phyloP scores from a whole-genome alignment of 1,140 invertebrate species.

The Sycophaga agraensis region DNA sequence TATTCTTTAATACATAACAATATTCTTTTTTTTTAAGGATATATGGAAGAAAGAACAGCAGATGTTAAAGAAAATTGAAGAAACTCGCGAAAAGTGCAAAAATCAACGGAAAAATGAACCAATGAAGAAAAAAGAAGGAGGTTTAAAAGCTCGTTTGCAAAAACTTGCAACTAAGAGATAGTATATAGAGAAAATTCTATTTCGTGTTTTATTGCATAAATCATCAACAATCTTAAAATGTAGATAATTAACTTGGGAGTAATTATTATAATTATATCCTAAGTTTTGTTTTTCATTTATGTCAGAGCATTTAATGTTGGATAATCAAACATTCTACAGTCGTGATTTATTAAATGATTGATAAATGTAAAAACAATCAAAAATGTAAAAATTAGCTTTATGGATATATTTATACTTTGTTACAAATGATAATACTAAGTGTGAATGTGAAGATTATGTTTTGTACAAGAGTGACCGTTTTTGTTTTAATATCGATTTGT shows the following conservation, averaged over 20 bases:
- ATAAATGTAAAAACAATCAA: neutral
- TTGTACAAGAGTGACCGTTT: neutral
- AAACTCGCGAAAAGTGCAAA: constrained; percentile 69
- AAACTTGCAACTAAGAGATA: constrained; percentile 54
- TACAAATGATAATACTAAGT: neutral
- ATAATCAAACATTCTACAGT: neutral
- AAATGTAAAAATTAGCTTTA: neutral
- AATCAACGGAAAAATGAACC: constrained; percentile 60
- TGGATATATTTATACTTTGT: neutral
- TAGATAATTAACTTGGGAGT: neutral
- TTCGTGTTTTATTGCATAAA: neutral
- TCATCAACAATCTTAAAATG: neutral
- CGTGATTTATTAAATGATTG: neutral
- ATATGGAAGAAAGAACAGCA: constrained; percentile 94
- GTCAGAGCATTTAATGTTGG: neutral
- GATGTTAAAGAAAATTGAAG: constrained; percentile 70
- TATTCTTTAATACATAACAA: constrained; percentile 8
- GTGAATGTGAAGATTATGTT: neutral
- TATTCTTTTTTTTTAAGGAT: constrained; percentile 56
- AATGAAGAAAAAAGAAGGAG: constrained; percentile 62
- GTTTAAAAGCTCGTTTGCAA: constrained; percentile 65
- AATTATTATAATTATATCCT: too few species aligned
- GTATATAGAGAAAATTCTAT: constrained; percentile 28
- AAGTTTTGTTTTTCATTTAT: neutral
- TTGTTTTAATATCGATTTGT: neutral